A percentile compares a stretch with the other conserved stretches of the same genome.
These are phyloP conservation scores for Periophthalmodon schlosseri DNA, from an alignment of 2,113 vertebrate species.

Conservation along the genomic window DNA sequence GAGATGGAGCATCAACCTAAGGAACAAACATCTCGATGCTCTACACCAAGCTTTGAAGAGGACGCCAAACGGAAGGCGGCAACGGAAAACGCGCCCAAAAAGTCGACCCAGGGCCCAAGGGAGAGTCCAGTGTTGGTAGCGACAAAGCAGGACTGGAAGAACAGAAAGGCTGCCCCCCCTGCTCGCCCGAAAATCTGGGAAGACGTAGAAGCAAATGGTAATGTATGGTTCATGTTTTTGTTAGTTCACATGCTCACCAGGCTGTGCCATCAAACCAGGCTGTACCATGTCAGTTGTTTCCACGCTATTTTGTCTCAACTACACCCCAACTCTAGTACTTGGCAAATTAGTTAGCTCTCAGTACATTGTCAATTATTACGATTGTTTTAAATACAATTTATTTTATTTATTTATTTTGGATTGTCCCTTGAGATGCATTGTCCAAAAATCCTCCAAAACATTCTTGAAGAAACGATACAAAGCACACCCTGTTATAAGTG, in stretches of 20 bases:
- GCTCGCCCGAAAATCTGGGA: not conserved
- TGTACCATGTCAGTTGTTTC: no score
- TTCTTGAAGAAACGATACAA: no score
- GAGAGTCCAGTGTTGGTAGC: not conserved
- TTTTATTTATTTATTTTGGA: no score
- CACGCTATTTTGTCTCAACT: no score
- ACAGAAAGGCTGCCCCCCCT: not conserved
- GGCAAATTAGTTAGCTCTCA: no score
- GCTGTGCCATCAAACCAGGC: no score
- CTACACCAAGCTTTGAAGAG: not conserved
- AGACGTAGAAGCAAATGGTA: not conserved
- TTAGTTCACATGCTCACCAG: not conserved
- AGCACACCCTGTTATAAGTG: no score
- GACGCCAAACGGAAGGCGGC: not conserved
- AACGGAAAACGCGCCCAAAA: not conserved
- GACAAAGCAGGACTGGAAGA: not conserved
- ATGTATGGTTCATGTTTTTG: not conserved
- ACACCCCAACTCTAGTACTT: no score
- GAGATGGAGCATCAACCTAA: not conserved
- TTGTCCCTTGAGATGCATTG: no score
- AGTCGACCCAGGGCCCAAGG: not conserved
- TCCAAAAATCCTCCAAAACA: no score
- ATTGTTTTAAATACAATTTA: no score
- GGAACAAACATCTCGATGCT: not conserved
- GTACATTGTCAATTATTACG: no score